Evolutionary conservation across 2,113 vertebrate genomes (phyloP), one percentile per base, ranked within the genome.

Genomic region (Chlamydotis undulata): DNA sequence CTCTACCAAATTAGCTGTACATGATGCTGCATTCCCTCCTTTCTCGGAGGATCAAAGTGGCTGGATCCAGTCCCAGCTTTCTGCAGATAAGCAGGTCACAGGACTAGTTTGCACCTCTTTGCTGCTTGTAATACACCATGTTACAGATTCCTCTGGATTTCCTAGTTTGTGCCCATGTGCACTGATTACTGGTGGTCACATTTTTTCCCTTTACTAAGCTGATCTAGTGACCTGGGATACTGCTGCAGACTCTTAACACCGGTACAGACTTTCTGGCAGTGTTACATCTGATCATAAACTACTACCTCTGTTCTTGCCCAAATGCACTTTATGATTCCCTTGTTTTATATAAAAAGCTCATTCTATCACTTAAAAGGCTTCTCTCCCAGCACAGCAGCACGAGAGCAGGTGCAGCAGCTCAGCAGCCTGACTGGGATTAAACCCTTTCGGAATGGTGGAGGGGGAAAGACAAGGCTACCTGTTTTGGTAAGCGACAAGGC

Each of bases 31-130:
- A 79, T 94, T 96, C 96, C 95, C 94, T 96, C 89, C 96, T 95
- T 97, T 97, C 97, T 87, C 25, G 6, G 76, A 94, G 92, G 97
- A 98, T 98, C 98, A 98, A 98, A 98, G 97, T 57, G 74, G 82
- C 92, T 98, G 98, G 98, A 98, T 50, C 4, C 15, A 59, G 79
- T 94, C 97, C 98, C 97, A 96, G 97, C 53, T 87, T 95, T 97
- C 91, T 93, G 76, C 49, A 97, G 98, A 98, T 98, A 98, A 97
- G 94, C 91, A 95, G 94, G 97, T 98, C 98, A 98, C 98, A 97
- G 97, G 97, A 97, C 97, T 95, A 69, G 47, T 97, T 98, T 95
- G 89, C 95, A 97, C 97, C 92, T 97, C 92, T 97, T 10, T 96
- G 83, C 93, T 92, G 78, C 97, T 96, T 97, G 93, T 92, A 91